Base-by-base conservation (phyloP, 2,797 vertebrate species). In the Darevskia mixta region DNA sequence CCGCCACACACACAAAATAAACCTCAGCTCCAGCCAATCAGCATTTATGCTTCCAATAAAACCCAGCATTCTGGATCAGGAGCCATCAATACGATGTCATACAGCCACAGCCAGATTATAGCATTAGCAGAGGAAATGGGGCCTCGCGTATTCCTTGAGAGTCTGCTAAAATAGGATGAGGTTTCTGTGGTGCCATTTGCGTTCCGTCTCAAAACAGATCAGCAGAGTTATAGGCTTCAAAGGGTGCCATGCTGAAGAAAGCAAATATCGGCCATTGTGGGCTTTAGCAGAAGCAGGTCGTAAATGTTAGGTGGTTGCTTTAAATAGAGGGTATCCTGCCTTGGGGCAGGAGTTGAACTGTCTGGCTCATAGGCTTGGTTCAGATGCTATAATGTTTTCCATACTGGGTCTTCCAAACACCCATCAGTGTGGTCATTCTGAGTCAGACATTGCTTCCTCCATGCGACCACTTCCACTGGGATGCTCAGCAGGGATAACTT, bases 121-220 rank as follows among this genome's bases (percentile, higher is more conserved):
- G 45, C 20, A 87, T 58, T 80, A 87, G 77, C 25, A 58, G 79
- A 85, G 66, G 78, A 90, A 87, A 90, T 71, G 23, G 49, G 35
- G 49, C 69, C 58, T 81, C 55, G 2, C 18, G 13, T 20, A 45
- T 27, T 67, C 8, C 61, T 87, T 80, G 35, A 61, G 86, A 64
- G 72, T 17, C 29, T 81, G 86, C 82, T 90, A 85, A 80, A 87
- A 69, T 20, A 27, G 64, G 72, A 78, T 82, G 86, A 69, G 89
- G 77, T 87, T 87, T 83, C 38, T 78, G 77, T 67, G 49, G 35
- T 77, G 43, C 45, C 23, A 23, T 66, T 85, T 90, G 79, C 49
- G 7, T 79, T 66, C 61, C 23, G 41, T 78, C 49, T 73, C 79
- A 81, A 78, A 73, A 72, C 49, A 13, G 64, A 29, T 88, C n/a